phyloP scores from a whole-genome alignment of 2,888 invertebrate genomes.

The Lypha dubia region DNA sequence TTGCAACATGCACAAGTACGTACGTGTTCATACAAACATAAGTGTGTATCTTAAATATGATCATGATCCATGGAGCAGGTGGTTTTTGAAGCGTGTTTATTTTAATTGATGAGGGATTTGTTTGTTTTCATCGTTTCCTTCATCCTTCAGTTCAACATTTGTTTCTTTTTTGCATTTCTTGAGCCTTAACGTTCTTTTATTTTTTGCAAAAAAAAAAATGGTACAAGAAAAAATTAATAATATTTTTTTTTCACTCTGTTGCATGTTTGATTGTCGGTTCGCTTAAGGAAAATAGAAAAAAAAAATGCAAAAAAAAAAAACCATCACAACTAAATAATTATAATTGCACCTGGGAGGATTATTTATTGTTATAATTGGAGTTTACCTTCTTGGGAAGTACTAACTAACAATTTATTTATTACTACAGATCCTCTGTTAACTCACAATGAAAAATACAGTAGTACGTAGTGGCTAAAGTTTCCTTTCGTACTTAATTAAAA shows the following conservation, averaged over 20 bases:
- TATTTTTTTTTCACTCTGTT: conserved; percentile 52
- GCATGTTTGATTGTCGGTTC: conserved; percentile 59
- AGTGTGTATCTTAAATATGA: conserved; percentile 51
- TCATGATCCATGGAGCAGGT: conserved; percentile 74
- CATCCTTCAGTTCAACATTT: conserved; percentile 14
- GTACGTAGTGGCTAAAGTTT: conserved; percentile 20
- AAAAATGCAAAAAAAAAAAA: conserved; percentile 20
- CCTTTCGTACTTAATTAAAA: conserved; percentile 31
- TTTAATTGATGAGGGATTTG: conserved; percentile 77
- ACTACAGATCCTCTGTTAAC: conserved; percentile 25
- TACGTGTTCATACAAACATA: too few relatives aligned
- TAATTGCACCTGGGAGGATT: conserved; percentile 72
- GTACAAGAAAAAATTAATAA: not conserved
- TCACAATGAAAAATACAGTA: conserved; percentile 15
- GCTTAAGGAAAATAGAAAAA: conserved; percentile 8
- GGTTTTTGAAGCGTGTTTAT: conserved; percentile 75
- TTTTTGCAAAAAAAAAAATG: conserved; percentile 37
- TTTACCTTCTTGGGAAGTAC: conserved; percentile 52
- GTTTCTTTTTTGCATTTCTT: conserved; percentile 4
- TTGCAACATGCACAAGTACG: conserved; percentile 13
- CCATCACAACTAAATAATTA: conserved; percentile 63
- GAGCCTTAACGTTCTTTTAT: conserved; percentile 3
- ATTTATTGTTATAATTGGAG: conserved; percentile 71
- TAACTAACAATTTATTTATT: conserved; percentile 30
- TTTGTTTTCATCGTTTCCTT: conserved; percentile 63